phyloP scores from a whole-genome alignment of 2,797 vertebrate species.

The Argentina silus region DNA sequence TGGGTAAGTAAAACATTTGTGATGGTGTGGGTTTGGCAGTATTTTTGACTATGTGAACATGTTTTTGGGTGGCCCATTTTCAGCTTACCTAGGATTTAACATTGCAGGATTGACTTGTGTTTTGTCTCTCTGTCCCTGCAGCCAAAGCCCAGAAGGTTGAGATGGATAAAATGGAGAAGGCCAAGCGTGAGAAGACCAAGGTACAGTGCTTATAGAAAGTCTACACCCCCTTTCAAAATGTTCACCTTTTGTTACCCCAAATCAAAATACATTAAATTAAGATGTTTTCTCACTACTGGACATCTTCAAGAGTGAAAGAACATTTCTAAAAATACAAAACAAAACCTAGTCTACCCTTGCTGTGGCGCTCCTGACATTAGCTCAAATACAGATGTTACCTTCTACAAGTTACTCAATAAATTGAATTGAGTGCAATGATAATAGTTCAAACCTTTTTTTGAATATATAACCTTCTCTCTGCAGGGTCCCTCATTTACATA shows the following conservation, averaged over 20 bases:
- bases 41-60: not conserved
- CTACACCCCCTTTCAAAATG: not conserved
- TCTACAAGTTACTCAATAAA: too few relatives aligned
- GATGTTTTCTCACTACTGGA: too few relatives aligned
- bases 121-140: conserved; percentile 42
- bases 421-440: too few relatives aligned
- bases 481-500: too few relatives aligned
- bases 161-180: conserved; percentile 98
- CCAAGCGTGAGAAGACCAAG: conserved; percentile 97
- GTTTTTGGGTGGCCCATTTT: too few relatives aligned
- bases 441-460: too few relatives aligned
- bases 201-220: conserved; percentile 67
- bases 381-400: too few relatives aligned
- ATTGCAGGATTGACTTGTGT: not conserved
- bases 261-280: not conserved
- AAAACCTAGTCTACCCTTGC: too few relatives aligned
- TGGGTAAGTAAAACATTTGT: conserved; percentile 73
- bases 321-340: too few relatives aligned
- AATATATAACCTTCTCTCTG: too few relatives aligned
- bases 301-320: too few relatives aligned
- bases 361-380: too few relatives aligned
- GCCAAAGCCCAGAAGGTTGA: conserved; percentile 98
- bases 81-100: not conserved
- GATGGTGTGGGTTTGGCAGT: not conserved
- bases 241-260: not conserved